phyloP scores from a whole-genome alignment of 2,888 invertebrate genomes.

The Drosophila falleni region DNA sequence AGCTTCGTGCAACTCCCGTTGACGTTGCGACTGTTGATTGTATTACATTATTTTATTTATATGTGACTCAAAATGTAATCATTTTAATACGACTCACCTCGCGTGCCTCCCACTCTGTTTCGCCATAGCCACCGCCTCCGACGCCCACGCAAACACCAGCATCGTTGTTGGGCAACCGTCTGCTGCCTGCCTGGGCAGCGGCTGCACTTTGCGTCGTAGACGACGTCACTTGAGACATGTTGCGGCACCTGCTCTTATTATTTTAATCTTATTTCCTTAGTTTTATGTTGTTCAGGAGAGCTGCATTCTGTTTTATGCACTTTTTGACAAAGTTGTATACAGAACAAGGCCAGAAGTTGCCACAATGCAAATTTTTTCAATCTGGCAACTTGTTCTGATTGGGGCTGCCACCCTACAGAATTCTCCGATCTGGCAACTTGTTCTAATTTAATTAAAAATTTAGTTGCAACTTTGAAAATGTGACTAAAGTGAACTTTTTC shows the following conservation, averaged over 20 bases:
- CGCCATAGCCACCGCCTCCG: conserved; percentile 75
- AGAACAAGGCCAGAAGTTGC: conserved; percentile 18
- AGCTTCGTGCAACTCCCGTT: conserved; percentile 96
- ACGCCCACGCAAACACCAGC: conserved; percentile 62
- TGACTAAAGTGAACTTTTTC: no score
- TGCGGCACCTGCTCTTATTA: conserved; percentile 9
- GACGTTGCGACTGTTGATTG: conserved; percentile 84
- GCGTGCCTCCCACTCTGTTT: conserved; percentile 85
- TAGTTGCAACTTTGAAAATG: no score
- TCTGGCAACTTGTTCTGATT: no score
- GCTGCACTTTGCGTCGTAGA: conserved; percentile 63
- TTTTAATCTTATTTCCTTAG: conserved; percentile 6
- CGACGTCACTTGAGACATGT: conserved; percentile 61
- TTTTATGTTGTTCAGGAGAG: conserved; percentile 25
- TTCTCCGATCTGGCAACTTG: no score
- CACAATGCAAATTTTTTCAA: no score
- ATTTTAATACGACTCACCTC: conserved; percentile 71
- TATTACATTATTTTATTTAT: background rate
- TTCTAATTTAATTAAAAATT: no score
- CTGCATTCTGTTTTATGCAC: conserved; percentile 56
- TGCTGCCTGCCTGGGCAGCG: conserved; percentile 49
- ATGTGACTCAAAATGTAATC: conserved; percentile 3
- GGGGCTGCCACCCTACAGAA: no score
- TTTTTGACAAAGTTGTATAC: conserved; percentile 59
- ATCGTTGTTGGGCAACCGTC: conserved; percentile 55